A percentile compares a stretch with the other conserved stretches of the same genome.
Evolutionary conservation across 2,113 vertebrate genomes (phyloP).

Genomic region (Macquaria australasica): DNA sequence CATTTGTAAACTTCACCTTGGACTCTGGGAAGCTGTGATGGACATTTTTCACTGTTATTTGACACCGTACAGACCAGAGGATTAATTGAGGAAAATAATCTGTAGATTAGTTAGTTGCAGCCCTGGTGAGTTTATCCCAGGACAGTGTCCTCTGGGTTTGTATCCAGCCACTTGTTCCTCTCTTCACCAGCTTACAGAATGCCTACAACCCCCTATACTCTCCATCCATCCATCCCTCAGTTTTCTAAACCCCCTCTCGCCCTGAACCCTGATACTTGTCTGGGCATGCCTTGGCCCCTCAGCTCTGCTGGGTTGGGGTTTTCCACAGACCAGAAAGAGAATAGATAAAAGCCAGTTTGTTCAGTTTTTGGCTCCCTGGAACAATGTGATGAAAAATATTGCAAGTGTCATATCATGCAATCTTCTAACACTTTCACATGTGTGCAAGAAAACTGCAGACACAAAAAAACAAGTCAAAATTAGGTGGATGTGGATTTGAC

Average conservation of each 20-base stretch:
- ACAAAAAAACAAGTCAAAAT: neutral
- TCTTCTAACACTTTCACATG: neutral
- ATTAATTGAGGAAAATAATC: neutral
- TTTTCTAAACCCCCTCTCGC: constrained; percentile 29
- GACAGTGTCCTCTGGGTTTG: constrained; percentile 20
- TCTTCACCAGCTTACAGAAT: neutral
- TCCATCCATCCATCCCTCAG: constrained; percentile 1
- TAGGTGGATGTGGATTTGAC: neutral
- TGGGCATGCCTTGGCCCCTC: constrained; percentile 49
- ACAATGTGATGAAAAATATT: neutral
- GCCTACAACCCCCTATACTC: neutral
- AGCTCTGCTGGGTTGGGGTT: constrained; percentile 10
- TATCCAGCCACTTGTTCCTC: neutral
- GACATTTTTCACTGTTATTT: no score
- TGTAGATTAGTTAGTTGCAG: neutral
- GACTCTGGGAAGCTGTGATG: no score
- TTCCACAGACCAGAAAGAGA: constrained; percentile 9
- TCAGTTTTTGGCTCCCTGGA: neutral
- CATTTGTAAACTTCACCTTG: no score
- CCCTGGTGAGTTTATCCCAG: neutral
- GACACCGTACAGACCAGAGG: neutral
- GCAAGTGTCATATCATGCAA: neutral
- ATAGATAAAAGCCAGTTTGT: constrained; percentile 25
- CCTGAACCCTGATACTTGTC: constrained; percentile 41
- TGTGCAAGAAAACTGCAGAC: neutral